Conservation (phyloP, 2,888 invertebrate species). For the Microplitis deprimator region DNA sequence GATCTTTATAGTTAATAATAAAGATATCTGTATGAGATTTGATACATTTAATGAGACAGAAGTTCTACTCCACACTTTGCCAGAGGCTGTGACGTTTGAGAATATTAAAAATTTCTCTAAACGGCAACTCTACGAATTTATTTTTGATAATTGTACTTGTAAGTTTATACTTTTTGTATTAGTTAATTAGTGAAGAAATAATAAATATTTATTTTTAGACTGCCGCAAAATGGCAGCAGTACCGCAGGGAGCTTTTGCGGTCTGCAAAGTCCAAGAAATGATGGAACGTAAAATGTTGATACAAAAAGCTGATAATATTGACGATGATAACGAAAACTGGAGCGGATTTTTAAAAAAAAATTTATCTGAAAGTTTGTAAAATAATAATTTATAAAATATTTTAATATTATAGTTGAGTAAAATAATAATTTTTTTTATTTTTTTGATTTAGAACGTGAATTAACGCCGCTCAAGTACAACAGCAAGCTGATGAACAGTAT, state of each 20-base stretch:
- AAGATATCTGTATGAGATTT: constrained; percentile 56
- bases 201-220: constrained; percentile 45
- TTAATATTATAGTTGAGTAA: background rate
- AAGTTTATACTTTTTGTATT: constrained; percentile 39
- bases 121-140: constrained; percentile 52
- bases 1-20: constrained; percentile 49
- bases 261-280: constrained; percentile 79
- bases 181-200: background rate
- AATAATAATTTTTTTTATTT: background rate
- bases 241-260: constrained; percentile 84
- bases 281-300: constrained; percentile 73
- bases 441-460: constrained; percentile 74
- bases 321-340: constrained; percentile 49
- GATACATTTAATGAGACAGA: constrained; percentile 37
- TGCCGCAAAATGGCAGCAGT: constrained; percentile 79
- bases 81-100: constrained; percentile 26
- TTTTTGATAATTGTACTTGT: constrained; percentile 61
- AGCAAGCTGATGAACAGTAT: constrained; percentile 92
- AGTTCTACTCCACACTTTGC: constrained; percentile 37
- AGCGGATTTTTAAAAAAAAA: constrained; percentile 46
- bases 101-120: constrained; percentile 41
- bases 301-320: constrained; percentile 71
- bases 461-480: constrained; percentile 84
- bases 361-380: constrained; percentile 31
- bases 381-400: background rate